Evolutionary conservation across 1,140 invertebrate species (phyloP).

Genomic region (Heliconius nattereri): DNA sequence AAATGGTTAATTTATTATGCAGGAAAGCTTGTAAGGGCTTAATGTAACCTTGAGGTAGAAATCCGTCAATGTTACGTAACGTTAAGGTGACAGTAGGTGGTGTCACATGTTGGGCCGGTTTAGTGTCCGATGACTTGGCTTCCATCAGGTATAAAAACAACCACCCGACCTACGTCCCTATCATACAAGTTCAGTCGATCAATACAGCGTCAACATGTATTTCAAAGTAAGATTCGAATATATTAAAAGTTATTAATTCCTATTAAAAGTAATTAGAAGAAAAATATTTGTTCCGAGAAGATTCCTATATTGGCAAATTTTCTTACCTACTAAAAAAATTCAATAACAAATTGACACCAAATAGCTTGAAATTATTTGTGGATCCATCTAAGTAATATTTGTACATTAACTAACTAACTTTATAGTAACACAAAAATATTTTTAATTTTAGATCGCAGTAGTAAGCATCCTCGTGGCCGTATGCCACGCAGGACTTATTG

Average conservation of each 20-base stretch:
- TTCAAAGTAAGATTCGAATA: conserved; percentile 65
- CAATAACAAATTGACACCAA: too few relatives aligned
- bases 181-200: conserved; percentile 64
- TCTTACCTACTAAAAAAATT: too few relatives aligned
- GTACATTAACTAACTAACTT: neutral
- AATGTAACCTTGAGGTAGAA: conserved; percentile 65
- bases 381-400: too few relatives aligned
- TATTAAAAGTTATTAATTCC: conserved; percentile 14
- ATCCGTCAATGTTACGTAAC: conserved; percentile 63
- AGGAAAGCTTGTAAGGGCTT: conserved; percentile 43
- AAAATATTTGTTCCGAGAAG: too few relatives aligned
- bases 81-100: conserved; percentile 64
- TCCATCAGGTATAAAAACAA: conserved; percentile 72
- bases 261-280: neutral
- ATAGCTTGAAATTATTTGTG: too few relatives aligned
- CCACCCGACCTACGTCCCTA: conserved; percentile 57
- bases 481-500: conserved; percentile 57
- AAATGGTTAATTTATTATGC: conserved; percentile 9
- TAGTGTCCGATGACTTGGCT: conserved; percentile 58
- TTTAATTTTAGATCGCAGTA: conserved; percentile 54
- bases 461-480: conserved; percentile 57
- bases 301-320: too few relatives aligned
- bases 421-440: neutral
- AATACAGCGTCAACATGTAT: conserved; percentile 69
- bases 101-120: conserved; percentile 72